phyloP scores from a whole-genome alignment of 1,140 invertebrate genomes.

The Sycophila sp. region DNA sequence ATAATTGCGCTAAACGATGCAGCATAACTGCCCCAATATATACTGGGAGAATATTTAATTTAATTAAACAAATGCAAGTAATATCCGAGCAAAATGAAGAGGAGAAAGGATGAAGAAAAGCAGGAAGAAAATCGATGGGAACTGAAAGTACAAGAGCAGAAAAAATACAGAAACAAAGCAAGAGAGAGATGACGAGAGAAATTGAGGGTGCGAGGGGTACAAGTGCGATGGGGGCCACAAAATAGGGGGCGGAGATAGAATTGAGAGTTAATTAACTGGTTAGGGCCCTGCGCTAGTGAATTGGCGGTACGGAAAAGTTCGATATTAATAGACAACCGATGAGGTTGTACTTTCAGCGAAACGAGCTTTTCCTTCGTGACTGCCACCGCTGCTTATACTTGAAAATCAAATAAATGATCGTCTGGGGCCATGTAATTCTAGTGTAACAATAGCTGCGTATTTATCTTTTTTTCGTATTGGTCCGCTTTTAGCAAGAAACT shows the following conservation, averaged over 20 bases:
- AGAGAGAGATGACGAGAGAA: slow-evolving; percentile 38
- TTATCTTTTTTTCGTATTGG: too few species aligned
- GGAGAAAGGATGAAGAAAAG: neutral
- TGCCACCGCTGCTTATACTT: too few species aligned
- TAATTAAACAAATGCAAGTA: neutral
- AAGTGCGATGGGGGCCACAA: slow-evolving; percentile 19
- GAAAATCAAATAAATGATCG: neutral
- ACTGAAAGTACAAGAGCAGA: neutral
- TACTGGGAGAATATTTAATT: neutral
- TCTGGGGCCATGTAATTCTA: too few species aligned
- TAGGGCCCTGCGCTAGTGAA: neutral
- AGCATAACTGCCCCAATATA: neutral
- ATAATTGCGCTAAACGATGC: neutral
- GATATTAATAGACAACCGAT: slow-evolving; percentile 22
- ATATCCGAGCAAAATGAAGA: neutral
- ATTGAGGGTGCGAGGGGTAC: slow-evolving; percentile 1
- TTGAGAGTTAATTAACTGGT: slow-evolving; percentile 40
- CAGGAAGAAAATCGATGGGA: neutral
- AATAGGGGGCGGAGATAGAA: slow-evolving; percentile 37
- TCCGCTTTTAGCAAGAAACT: too few species aligned
- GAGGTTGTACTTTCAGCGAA: slow-evolving; percentile 16
- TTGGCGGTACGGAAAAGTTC: slow-evolving; percentile 8
- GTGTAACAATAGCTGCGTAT: too few species aligned
- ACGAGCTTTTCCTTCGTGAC: too few species aligned
- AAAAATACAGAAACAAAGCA: neutral